A percentile compares a stretch with the other conserved stretches of the same genome.
phyloP scores from a whole-genome alignment of 2,113 vertebrate species.

The Plectropomus leopardus region DNA sequence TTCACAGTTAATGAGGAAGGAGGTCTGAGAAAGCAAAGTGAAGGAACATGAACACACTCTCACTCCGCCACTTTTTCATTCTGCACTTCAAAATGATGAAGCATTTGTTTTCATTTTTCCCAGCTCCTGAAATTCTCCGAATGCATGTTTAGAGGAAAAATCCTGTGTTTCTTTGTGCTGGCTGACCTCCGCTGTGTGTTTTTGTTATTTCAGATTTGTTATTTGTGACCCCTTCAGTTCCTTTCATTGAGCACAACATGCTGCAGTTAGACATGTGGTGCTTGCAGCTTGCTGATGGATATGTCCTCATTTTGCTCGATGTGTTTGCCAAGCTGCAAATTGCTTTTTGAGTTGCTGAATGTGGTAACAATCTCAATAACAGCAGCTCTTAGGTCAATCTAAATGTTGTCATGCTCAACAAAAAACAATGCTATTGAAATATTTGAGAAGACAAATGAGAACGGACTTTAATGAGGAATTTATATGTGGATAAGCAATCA shows the following conservation, averaged over 20 bases:
- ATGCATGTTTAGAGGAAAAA: slow-evolving; percentile 45
- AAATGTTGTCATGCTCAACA: slow-evolving; percentile 5
- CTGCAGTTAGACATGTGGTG: slow-evolving; percentile 1
- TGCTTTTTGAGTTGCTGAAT: not conserved
- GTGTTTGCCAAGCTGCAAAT: slow-evolving; percentile 49
- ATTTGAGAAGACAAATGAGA: not conserved
- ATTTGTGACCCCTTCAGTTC: slow-evolving; percentile 57
- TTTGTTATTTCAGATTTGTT: slow-evolving; percentile 62
- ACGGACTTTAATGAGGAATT: not conserved
- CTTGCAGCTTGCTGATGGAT: slow-evolving; percentile 46
- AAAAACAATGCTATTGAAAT: slow-evolving; percentile 10
- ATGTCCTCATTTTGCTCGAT: slow-evolving; percentile 29
- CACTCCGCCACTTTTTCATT: slow-evolving; percentile 1
- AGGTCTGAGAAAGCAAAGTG: slow-evolving; percentile 47
- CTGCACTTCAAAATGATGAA: slow-evolving; percentile 39
- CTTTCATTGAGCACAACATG: slow-evolving; percentile 33
- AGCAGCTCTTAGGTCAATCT: not conserved
- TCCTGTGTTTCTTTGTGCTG: slow-evolving; percentile 50
- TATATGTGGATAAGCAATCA: not conserved
- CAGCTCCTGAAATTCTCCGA: slow-evolving; percentile 44
- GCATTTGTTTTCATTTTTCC: slow-evolving; percentile 61
- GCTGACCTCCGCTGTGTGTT: slow-evolving; percentile 16
- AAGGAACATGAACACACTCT: slow-evolving; percentile 19
- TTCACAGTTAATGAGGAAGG: slow-evolving; percentile 60
- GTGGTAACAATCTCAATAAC: not conserved